phyloP scores from a whole-genome alignment of 2,888 invertebrate species.

The Drosophila sordidula region DNA sequence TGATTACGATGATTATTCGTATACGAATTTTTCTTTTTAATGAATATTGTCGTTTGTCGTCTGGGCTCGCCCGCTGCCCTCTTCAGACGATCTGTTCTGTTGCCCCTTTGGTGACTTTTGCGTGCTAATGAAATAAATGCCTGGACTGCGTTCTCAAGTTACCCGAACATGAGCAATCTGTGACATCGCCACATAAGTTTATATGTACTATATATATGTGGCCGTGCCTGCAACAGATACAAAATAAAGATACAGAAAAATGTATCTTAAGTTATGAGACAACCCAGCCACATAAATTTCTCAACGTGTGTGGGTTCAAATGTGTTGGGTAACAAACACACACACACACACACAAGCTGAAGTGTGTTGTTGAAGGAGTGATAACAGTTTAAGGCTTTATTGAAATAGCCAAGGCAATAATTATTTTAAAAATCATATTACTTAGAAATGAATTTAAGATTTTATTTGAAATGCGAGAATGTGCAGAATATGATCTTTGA shows the following conservation, averaged over 20 bases:
- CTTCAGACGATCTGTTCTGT: constrained; percentile 1
- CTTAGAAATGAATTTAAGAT: no score
- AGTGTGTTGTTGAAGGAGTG: constrained; percentile 22
- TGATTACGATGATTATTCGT: constrained; percentile 61
- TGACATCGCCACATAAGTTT: constrained; percentile 58
- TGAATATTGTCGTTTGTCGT: constrained; percentile 61
- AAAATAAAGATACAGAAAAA: constrained; percentile 43
- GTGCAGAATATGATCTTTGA: no score
- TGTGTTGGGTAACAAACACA: constrained; percentile 11
- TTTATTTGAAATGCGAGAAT: no score
- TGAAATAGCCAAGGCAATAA: no score
- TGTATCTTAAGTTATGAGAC: constrained; percentile 65
- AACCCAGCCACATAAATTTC: constrained; percentile 62
- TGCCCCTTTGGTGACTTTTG: constrained; percentile 43
- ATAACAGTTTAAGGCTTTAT: neutral
- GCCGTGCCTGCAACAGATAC: constrained; percentile 25
- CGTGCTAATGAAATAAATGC: constrained; percentile 80
- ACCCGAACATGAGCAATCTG: constrained; percentile 73
- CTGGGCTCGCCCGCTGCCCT: constrained; percentile 2
- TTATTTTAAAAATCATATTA: no score
- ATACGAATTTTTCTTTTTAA: constrained; percentile 59
- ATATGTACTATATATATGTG: constrained; percentile 12
- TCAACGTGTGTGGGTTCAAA: constrained; percentile 74
- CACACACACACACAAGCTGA: constrained; percentile 5
- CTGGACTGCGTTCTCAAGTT: constrained; percentile 75